Evolutionary conservation across 2,797 vertebrate species (phyloP), one percentile per base, ranked within the genome.

Genomic region (Loris lydekkerianus): DNA sequence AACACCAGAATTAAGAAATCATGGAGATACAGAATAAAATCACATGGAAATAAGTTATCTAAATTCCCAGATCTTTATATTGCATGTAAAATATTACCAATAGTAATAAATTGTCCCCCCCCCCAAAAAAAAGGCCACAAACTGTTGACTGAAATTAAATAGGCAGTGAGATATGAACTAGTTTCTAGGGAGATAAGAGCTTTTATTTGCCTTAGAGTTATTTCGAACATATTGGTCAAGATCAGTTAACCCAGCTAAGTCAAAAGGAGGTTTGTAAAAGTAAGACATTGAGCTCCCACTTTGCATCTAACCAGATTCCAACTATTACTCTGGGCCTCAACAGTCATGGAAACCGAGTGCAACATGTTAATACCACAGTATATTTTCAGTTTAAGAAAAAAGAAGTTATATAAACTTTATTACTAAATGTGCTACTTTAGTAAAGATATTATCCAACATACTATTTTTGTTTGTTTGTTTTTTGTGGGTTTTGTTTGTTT

Each of bases 31-130:
- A 96, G 34, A 82, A 95, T 31, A 93, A 96, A 90, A 90, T 58
- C 25, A 89, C 23, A 96, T 21, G 87, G 37, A 88, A 95, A 95
- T 85, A 92, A 92, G 6, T 86, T 67, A 65, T 60, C 10, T 89
- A 96, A 96, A 93, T 94, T 92, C 29, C 49, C 61, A 94, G 53
- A 86, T 93, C 46, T 86, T 93, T 93, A 92, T 86, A 91, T 91
- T 90, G 17, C 70, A 92, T 73, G 14, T 93, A 85, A 97, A 96
- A 94, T 37, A 87, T 82, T 90, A 88, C 10, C 31, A 97, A 63
- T 40, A 5, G 82, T 91, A 40, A 97, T 34, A 96, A 96, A 88
- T 9, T 83, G 7, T 49, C 14, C 14, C 14, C 11, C 14, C 14
- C 49, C 14, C 46, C 31, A 87, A 65, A 80, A 93, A 93, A 97